Evolutionary conservation across 2,888 invertebrate species (phyloP).

Genomic region (Metellina segmentata): DNA sequence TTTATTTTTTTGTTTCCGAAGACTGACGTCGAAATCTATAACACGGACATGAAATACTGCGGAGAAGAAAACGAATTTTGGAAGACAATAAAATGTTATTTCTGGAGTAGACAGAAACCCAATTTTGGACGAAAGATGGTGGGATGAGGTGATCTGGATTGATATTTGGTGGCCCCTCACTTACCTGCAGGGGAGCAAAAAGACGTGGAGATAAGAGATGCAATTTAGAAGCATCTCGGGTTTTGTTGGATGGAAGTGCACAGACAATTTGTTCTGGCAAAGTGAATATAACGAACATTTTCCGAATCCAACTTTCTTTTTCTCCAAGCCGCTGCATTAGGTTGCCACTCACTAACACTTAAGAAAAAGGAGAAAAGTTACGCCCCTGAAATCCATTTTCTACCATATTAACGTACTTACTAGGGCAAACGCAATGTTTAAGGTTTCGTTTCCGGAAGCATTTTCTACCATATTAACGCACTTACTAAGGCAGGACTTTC

Average conservation of each 20-base stretch:
- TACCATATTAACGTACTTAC: conserved; percentile 35
- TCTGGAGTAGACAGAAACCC: conserved; percentile 45
- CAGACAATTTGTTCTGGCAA: conserved; percentile 51
- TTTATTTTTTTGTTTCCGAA: conserved; percentile 27
- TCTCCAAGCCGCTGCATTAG: neutral
- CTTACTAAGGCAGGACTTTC: no score
- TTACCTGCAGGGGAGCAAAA: conserved; percentile 41
- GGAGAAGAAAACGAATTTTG: conserved; percentile 7
- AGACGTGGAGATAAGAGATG: conserved; percentile 62
- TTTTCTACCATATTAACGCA: no score
- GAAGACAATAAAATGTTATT: conserved; percentile 70
- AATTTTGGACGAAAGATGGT: conserved; percentile 49
- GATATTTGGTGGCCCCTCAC: conserved; percentile 61
- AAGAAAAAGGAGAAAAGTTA: conserved; percentile 15
- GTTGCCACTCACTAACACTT: conserved; percentile 4
- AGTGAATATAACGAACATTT: conserved; percentile 56
- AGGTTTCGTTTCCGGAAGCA: neutral
- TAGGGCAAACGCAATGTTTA: neutral
- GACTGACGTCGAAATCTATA: conserved; percentile 20
- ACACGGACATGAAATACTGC: conserved; percentile 40
- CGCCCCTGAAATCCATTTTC: conserved; percentile 40
- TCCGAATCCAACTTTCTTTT: conserved; percentile 24
- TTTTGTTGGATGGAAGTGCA: conserved; percentile 30
- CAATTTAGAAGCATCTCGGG: conserved; percentile 47
- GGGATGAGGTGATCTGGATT: conserved; percentile 50